Evolutionary conservation across 1,140 invertebrate genomes (phyloP).

Genomic region (Sinella curviseta): DNA sequence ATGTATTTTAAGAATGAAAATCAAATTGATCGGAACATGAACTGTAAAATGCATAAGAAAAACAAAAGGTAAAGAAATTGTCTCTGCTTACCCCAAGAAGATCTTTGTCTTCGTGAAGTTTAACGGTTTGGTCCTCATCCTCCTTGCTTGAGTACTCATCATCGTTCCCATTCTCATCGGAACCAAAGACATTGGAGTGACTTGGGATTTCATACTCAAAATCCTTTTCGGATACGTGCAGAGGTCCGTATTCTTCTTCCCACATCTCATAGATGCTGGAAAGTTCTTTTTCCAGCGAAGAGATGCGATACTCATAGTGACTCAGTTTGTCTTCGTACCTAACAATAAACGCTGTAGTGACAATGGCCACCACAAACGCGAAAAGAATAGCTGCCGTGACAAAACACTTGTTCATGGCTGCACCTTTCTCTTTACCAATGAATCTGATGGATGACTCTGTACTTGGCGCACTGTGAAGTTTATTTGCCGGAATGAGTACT

Average conservation of each 20-base stretch:
- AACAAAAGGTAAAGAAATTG: no score
- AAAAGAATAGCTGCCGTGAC: conserved; percentile 21
- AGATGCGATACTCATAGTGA: conserved; percentile 31
- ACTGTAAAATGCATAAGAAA: no score
- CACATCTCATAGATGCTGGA: conserved; percentile 3
- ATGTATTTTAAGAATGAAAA: no score
- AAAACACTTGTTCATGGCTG: conserved; percentile 27
- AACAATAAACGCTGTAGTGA: conserved; percentile 29
- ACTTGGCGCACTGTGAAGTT: not conserved
- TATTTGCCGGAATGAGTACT: conserved; percentile 32
- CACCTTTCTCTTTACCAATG: not conserved
- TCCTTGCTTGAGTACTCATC: conserved; percentile 23
- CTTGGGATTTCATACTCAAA: conserved; percentile 11
- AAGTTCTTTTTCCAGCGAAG: conserved; percentile 32
- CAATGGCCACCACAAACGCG: conserved; percentile 21
- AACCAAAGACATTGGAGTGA: not conserved
- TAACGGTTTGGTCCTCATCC: not conserved
- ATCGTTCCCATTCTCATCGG: conserved; percentile 33
- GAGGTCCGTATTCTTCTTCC: conserved; percentile 13
- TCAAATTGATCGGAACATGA: no score
- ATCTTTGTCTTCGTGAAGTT: conserved; percentile 24
- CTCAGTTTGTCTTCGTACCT: conserved; percentile 30
- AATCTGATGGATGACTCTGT: not conserved
- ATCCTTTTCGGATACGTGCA: conserved; percentile 11
- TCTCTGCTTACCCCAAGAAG: conserved; percentile 27